Evolutionary conservation across 64 coral and sea anemone species (phyloP), one percentile per base, ranked within the genome.

Genomic region (Dendrophyllia cribrosa): DNA sequence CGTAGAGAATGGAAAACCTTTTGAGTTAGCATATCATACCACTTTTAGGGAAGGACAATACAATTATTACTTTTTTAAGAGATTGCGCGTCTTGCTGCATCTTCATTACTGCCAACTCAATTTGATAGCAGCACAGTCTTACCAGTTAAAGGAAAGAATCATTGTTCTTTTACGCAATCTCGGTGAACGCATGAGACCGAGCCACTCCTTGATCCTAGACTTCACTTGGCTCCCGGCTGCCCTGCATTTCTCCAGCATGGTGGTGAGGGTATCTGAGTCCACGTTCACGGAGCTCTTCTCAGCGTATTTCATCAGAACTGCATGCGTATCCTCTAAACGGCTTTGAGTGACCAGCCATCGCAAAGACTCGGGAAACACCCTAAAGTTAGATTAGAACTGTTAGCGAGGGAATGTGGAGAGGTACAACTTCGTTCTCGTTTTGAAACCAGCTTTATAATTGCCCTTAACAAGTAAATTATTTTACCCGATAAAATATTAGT

Each of bases 101-200:
- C 9, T 5, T 34, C 20, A n/a, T n/a, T n/a, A n/a, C 15, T 17
- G 14, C 14, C 5, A 49, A 13, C 4, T 20, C 16, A 21, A n/a
- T 63, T 0, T 12, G 16, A 19, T 63, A 51, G 15, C 45, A 22
- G 34, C 11, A 84, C 11, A 5, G 13, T 6, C 80, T 76, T 86
- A 92, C 91, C 91, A 92, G 91, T 92, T 92, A 63, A 67, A 92
- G 24, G 82, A 92, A 10, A 87, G 72, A 59, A 92, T 87, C 9
- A 92, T 59, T 5, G 91, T 92, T 65, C 91, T 86, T 76, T 70
- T 85, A 45, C 91, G 66, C 47, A 92, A 7, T 71, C 84, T 86
- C 16, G 91, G 82, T 12, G 91, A 87, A 3, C 73, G 70, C 23
- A 92, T 59, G 11, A 92, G 72, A 58, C 77, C 82, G 5, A 92